Conservation (phyloP, 2,888 invertebrate species). For the Mythimna vitellina region DNA sequence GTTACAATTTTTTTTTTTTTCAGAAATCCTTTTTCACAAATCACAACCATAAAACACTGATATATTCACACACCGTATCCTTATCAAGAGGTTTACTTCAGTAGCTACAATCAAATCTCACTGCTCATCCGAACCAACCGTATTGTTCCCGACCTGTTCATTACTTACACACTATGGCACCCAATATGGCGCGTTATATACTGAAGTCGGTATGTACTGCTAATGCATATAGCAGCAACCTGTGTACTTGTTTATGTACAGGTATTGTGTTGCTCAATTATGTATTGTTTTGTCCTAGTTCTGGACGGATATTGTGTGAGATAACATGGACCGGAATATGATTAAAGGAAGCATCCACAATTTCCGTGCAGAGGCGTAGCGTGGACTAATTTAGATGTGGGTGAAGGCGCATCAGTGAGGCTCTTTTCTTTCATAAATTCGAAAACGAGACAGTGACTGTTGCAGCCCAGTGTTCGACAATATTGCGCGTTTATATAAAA, state of each 20-base stretch:
- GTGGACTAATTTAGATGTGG: too few relatives aligned
- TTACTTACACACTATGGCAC: conserved; percentile 11
- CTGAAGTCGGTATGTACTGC: background rate
- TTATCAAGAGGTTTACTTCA: conserved; percentile 2
- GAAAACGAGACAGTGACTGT: too few relatives aligned
- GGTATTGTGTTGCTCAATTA: background rate
- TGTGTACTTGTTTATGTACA: conserved; percentile 4
- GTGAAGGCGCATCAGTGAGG: too few relatives aligned
- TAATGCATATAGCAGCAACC: background rate
- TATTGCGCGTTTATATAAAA: too few relatives aligned
- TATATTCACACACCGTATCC: background rate
- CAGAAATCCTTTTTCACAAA: too few relatives aligned
- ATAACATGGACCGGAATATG: background rate
- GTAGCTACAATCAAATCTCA: background rate
- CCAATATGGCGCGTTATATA: conserved; percentile 25
- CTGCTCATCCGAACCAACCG: background rate
- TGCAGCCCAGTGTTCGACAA: too few relatives aligned
- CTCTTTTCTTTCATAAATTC: too few relatives aligned
- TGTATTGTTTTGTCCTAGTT: conserved; percentile 18
- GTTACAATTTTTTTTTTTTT: too few relatives aligned
- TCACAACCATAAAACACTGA: too few relatives aligned
- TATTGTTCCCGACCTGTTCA: conserved; percentile 24
- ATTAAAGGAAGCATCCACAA: background rate
- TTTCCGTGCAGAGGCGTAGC: too few relatives aligned
- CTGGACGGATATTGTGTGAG: background rate